Evolutionary conservation across 2,888 invertebrate species (phyloP).

Genomic region (Osedax fenrisi): DNA sequence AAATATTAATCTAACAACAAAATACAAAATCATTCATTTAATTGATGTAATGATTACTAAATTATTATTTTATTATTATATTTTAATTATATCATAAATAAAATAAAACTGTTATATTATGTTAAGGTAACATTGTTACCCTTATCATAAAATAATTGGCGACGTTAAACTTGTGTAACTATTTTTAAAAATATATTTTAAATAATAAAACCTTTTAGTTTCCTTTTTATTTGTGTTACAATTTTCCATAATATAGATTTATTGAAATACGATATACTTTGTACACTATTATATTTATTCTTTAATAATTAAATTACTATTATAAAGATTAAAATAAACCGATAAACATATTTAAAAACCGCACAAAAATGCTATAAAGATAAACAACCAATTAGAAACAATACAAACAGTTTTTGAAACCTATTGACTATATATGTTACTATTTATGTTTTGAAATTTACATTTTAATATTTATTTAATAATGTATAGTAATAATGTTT

Average conservation of each 20-base stretch:
- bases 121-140: no score
- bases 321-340: not conserved
- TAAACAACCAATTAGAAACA: not conserved
- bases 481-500: no score
- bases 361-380: not conserved
- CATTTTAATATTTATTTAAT: not conserved
- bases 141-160: no score
- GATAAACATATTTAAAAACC: not conserved
- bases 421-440: not conserved
- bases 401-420: not conserved
- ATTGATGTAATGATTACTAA: no score
- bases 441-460: not conserved
- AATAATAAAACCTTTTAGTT: not conserved
- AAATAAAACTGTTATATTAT: no score
- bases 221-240: not conserved
- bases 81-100: no score
- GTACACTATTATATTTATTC: no score
- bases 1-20: no score
- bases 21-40: no score
- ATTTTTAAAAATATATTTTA: no score
- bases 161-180: no score
- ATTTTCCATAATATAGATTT: not conserved
- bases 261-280: not conserved
- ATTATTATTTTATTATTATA: no score
- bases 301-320: not conserved